phyloP scores from a whole-genome alignment of 2,888 invertebrate species.

The Cremastobaeus sp. region DNA sequence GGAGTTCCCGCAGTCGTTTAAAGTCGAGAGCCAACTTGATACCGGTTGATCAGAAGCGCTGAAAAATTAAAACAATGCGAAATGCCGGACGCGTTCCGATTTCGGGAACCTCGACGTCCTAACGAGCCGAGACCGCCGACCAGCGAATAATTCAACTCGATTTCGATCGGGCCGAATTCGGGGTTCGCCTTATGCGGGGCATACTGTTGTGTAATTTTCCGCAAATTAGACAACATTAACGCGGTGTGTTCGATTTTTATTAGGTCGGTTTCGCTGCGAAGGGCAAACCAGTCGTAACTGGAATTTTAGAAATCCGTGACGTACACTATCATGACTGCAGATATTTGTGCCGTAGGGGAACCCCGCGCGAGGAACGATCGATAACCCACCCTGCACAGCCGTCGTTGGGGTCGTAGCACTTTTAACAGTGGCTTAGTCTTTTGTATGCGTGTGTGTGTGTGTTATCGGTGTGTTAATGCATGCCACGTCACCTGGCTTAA shows the following conservation, averaged over 20 bases:
- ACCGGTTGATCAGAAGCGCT: conserved; percentile 9
- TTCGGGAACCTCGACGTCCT: too few relatives aligned
- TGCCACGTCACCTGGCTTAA: conserved; percentile 39
- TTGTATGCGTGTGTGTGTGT: conserved; percentile 26
- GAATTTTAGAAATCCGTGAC: conserved; percentile 63
- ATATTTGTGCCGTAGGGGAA: conserved; percentile 68
- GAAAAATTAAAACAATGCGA: not conserved
- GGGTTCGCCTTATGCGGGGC: too few relatives aligned
- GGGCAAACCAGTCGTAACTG: conserved; percentile 50
- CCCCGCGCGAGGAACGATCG: conserved; percentile 67
- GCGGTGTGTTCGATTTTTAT: conserved; percentile 31
- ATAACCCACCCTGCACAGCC: conserved; percentile 69
- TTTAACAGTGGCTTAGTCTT: conserved; percentile 57
- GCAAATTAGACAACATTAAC: too few relatives aligned
- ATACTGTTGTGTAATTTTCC: conserved; percentile 4
- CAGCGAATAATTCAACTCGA: too few relatives aligned
- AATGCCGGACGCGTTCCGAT: too few relatives aligned
- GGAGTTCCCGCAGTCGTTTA: conserved; percentile 44
- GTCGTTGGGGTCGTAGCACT: conserved; percentile 65
- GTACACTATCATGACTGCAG: conserved; percentile 66
- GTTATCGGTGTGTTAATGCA: conserved; percentile 36
- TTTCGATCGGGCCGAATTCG: too few relatives aligned
- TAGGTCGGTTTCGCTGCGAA: conserved; percentile 46
- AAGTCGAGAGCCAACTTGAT: conserved; percentile 24
- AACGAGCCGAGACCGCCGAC: too few relatives aligned